Conservation (phyloP, 2,797 vertebrate genomes). For the Mormyrops boulengeri region DNA sequence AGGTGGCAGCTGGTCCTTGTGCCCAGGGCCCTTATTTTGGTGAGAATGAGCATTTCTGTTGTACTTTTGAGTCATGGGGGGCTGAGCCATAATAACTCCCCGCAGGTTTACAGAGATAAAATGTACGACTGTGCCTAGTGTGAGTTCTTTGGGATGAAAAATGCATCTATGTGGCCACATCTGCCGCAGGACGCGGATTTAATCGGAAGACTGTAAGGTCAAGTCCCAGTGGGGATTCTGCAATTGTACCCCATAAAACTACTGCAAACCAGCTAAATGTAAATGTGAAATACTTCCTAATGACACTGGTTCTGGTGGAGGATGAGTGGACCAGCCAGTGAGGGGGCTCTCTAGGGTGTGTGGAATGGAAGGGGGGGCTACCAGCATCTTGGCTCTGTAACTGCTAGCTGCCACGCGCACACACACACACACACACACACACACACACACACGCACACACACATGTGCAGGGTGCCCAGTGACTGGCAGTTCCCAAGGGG, state of each 20-base stretch:
- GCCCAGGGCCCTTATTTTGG: neutral
- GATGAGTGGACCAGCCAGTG: neutral
- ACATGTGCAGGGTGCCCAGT: conserved; percentile 52
- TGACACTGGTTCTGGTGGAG: neutral
- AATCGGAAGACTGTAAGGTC: neutral
- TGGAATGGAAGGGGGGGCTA: conserved; percentile 52
- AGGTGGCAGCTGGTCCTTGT: neutral
- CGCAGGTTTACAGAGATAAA: neutral
- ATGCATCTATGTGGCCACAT: neutral
- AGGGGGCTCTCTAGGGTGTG: conserved; percentile 39
- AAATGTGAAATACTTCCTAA: neutral
- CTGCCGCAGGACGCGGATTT: neutral
- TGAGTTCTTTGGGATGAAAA: neutral
- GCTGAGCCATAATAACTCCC: neutral
- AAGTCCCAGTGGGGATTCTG: neutral
- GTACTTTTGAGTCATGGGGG: neutral
- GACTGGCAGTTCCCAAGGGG: conserved; percentile 58
- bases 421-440: neutral
- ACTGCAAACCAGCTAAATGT: neutral
- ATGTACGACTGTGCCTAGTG: neutral
- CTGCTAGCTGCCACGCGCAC: conserved; percentile 56
- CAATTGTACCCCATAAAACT: neutral
- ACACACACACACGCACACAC: neutral
- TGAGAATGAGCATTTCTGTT: neutral
- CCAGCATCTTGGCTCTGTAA: conserved; percentile 62